Conservation (phyloP, 1,140 invertebrate genomes). For the Phymastichus coffea region DNA sequence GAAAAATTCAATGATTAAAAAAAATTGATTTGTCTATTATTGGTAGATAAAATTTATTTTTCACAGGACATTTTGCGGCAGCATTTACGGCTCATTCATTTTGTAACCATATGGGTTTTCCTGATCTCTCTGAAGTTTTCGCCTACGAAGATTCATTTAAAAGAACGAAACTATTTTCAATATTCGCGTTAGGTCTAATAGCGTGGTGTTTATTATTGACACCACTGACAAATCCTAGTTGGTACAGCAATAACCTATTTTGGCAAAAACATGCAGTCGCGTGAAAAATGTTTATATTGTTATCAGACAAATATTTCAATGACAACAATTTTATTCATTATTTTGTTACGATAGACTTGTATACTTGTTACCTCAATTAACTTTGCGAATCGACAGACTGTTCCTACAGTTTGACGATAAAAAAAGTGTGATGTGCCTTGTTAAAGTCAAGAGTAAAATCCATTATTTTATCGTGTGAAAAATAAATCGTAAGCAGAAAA, state of each 20-base stretch:
- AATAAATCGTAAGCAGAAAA: neutral
- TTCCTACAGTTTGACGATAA: too few relatives aligned
- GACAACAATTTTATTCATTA: too few relatives aligned
- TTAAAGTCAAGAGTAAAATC: too few relatives aligned
- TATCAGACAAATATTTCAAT: conserved; percentile 1
- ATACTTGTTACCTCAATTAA: too few relatives aligned
- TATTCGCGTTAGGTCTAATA: conserved; percentile 76
- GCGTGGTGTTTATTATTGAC: conserved; percentile 76
- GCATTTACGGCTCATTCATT: conserved; percentile 90
- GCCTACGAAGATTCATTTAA: conserved; percentile 66
- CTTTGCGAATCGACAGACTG: too few relatives aligned
- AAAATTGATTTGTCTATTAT: conserved; percentile 10
- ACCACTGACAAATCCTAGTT: conserved; percentile 74
- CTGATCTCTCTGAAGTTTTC: conserved; percentile 78
- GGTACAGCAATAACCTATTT: conserved; percentile 74
- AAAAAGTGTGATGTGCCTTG: too few relatives aligned
- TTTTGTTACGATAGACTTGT: too few relatives aligned
- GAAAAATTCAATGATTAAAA: conserved; percentile 2
- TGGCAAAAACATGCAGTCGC: conserved; percentile 50
- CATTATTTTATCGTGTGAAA: too few relatives aligned
- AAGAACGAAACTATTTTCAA: conserved; percentile 61
- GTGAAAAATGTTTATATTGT: conserved; percentile 28
- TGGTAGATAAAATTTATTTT: conserved; percentile 19
- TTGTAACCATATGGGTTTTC: conserved; percentile 96
- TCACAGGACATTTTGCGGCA: conserved; percentile 80